These are phyloP conservation scores for Tipula confusa DNA, from an alignment of 2,888 invertebrate species.

Conservation along the genomic window DNA sequence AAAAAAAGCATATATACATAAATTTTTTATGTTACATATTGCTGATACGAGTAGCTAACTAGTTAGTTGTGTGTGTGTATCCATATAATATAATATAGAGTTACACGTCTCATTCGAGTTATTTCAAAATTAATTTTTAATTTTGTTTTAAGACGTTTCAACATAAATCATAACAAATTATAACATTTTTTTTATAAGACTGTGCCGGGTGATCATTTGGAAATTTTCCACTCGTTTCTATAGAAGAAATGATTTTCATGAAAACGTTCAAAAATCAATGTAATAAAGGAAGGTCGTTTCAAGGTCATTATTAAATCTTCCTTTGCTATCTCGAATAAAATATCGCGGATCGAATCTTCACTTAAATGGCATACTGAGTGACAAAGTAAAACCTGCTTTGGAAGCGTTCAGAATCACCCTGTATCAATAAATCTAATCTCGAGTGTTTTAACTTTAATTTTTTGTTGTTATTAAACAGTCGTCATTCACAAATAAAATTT, in stretches of 20 bases:
- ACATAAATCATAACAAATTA: conserved; percentile 25
- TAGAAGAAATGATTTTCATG: no score
- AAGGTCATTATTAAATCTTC: no score
- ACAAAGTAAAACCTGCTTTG: no score
- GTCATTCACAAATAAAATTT: neutral
- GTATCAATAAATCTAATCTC: no score
- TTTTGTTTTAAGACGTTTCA: neutral
- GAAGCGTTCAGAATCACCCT: no score
- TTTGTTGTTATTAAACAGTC: neutral
- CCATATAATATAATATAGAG: neutral
- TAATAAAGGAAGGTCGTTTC: no score
- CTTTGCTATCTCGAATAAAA: no score
- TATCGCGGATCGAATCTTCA: no score
- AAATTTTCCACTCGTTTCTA: no score
- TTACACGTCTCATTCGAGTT: neutral
- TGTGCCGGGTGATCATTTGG: no score
- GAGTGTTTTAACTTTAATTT: neutral
- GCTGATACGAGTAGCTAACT: conserved; percentile 3
- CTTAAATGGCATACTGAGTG: no score
- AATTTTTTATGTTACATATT: neutral
- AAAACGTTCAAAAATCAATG: no score
- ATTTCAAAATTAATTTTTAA: neutral
- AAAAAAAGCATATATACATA: neutral
- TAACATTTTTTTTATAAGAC: neutral
- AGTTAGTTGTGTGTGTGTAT: neutral